phyloP scores from a whole-genome alignment of 2,888 invertebrate genomes.

The Helicoverpa assulta region DNA sequence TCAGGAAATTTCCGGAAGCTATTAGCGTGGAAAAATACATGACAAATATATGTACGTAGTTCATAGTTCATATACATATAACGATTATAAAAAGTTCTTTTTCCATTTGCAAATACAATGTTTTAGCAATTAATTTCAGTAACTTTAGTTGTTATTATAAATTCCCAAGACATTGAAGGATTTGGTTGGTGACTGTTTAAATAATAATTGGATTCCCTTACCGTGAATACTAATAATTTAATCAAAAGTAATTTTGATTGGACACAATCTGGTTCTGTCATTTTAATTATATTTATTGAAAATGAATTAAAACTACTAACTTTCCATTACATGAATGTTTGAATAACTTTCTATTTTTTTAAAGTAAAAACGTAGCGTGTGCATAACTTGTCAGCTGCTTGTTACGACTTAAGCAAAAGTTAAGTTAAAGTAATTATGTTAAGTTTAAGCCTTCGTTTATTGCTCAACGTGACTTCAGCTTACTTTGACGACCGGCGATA shows the following conservation, averaged over 20 bases:
- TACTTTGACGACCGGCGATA: constrained; percentile 23
- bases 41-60: not conserved
- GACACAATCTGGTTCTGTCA: no score
- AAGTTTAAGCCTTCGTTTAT: constrained; percentile 39
- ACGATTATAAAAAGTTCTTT: not conserved
- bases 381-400: constrained; percentile 42
- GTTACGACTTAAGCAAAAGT: constrained; percentile 40
- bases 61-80: no score
- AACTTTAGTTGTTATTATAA: not conserved
- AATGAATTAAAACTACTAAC: not conserved
- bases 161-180: not conserved
- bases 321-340: not conserved
- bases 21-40: not conserved
- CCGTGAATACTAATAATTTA: no score
- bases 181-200: not conserved
- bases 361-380: constrained; percentile 29
- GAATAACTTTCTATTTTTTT: constrained; percentile 13
- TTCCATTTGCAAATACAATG: not conserved
- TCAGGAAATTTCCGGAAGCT: not conserved
- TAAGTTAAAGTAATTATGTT: constrained; percentile 34
- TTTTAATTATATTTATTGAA: not conserved
- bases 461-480: constrained; percentile 26
- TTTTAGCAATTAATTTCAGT: not conserved
- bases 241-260: no score
- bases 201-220: no score